phyloP scores from a whole-genome alignment of 2,113 vertebrate genomes.

The Vidua macroura region DNA sequence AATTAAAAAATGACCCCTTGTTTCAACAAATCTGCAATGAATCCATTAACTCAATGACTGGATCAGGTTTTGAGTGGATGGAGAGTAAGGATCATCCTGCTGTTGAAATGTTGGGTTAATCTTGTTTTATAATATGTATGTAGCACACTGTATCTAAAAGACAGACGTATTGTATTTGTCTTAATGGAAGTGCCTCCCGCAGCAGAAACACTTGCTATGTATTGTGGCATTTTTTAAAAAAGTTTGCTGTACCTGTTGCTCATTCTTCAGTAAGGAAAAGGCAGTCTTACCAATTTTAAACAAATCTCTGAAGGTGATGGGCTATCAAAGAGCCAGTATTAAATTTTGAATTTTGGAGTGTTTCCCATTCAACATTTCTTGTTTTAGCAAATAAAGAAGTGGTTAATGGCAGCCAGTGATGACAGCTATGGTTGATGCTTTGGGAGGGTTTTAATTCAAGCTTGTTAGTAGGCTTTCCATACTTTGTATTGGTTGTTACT shows the following conservation, averaged over 20 bases:
- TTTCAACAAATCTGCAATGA: constrained; percentile 96
- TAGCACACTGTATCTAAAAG: constrained; percentile 87
- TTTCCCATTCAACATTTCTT: constrained; percentile 61
- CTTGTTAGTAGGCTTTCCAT: background rate
- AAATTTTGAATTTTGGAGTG: constrained; percentile 62
- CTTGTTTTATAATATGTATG: constrained; percentile 79
- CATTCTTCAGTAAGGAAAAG: constrained; percentile 75
- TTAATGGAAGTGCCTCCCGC: constrained; percentile 90
- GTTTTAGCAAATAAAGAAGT: constrained; percentile 36
- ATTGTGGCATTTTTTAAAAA: constrained; percentile 80
- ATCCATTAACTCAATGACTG: constrained; percentile 83
- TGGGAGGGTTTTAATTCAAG: constrained; percentile 34
- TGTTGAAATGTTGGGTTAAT: constrained; percentile 97
- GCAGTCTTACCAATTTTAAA: constrained; percentile 70
- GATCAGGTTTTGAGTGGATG: constrained; percentile 93
- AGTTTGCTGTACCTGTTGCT: constrained; percentile 80
- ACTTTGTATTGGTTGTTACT: constrained; percentile 33
- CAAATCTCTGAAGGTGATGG: constrained; percentile 71
- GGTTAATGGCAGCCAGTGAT: constrained; percentile 36
- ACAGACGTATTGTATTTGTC: constrained; percentile 87
- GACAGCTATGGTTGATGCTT: constrained; percentile 46
- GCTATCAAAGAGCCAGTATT: constrained; percentile 76
- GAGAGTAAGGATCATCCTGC: constrained; percentile 98
- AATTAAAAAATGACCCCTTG: constrained; percentile 90
- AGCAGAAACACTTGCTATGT: constrained; percentile 85